phyloP scores from a whole-genome alignment of 2,113 vertebrate species.

The Cyanoderma ruficeps region DNA sequence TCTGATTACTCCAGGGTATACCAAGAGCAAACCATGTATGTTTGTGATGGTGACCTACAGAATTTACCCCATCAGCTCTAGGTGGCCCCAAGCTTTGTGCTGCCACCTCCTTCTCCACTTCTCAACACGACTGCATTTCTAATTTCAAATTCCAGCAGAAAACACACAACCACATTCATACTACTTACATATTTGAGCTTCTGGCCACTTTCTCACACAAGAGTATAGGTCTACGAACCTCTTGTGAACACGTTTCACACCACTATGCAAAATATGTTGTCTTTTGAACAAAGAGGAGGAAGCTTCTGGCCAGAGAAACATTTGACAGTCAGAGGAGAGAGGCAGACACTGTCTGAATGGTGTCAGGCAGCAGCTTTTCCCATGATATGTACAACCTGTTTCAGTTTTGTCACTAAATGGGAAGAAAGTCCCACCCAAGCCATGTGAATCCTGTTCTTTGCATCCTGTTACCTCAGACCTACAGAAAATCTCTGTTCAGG shows the following conservation, averaged over 20 bases:
- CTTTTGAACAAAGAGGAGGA: neutral
- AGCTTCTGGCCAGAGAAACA: neutral
- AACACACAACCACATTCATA: neutral
- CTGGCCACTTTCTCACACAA: neutral
- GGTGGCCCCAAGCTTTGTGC: neutral
- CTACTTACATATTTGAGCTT: neutral
- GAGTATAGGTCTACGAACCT: neutral
- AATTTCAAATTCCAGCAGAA: neutral
- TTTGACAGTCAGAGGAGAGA: neutral
- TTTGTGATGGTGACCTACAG: too few relatives aligned
- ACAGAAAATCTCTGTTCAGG: neutral
- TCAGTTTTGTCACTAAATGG: neutral
- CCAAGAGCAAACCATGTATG: neutral
- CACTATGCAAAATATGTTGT: accelerated
- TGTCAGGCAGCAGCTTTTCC: neutral
- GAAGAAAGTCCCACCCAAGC: neutral
- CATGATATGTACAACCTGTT: neutral
- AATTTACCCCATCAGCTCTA: neutral
- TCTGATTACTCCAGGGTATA: neutral
- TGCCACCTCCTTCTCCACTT: neutral
- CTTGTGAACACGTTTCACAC: accelerated
- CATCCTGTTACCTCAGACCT: neutral
- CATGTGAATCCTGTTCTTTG: neutral
- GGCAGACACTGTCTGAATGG: neutral
- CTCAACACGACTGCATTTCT: accelerated